Conservation (phyloP, 2,888 invertebrate genomes). For the Pachycephus smyrnensis region DNA sequence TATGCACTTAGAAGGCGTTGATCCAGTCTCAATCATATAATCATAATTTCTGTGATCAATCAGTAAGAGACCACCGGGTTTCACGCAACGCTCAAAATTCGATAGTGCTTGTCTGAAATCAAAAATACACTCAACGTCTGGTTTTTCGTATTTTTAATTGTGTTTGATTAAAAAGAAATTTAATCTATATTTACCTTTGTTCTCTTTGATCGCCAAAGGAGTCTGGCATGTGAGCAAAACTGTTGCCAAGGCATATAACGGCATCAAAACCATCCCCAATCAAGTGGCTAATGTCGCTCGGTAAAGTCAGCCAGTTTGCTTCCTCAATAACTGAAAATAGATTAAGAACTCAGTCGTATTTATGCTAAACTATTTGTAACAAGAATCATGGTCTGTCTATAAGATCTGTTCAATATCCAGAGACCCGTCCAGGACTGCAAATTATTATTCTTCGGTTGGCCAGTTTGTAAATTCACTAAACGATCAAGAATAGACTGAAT, state of each 20-base stretch:
- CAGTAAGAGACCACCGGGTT: constrained; percentile 85
- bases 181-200: constrained; percentile 71
- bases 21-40: constrained; percentile 80
- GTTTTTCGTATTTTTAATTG: not conserved
- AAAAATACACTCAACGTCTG: constrained; percentile 19
- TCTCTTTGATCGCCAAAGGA: constrained; percentile 82
- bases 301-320: constrained; percentile 88
- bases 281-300: constrained; percentile 76
- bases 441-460: not conserved
- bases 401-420: not conserved
- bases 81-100: constrained; percentile 86
- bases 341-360: not conserved
- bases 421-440: not conserved
- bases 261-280: constrained; percentile 83
- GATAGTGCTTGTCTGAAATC: constrained; percentile 74
- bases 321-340: constrained; percentile 83
- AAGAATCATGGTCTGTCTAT: not conserved
- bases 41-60: constrained; percentile 94
- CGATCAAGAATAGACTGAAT: not conserved
- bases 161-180: not conserved
- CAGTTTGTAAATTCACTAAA: not conserved
- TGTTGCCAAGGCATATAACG: constrained; percentile 90
- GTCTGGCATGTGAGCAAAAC: constrained; percentile 90
- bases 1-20: constrained; percentile 84
- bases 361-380: not conserved